Evolutionary conservation across 2,797 vertebrate genomes (phyloP).

Genomic region (Trachurus trachurus): DNA sequence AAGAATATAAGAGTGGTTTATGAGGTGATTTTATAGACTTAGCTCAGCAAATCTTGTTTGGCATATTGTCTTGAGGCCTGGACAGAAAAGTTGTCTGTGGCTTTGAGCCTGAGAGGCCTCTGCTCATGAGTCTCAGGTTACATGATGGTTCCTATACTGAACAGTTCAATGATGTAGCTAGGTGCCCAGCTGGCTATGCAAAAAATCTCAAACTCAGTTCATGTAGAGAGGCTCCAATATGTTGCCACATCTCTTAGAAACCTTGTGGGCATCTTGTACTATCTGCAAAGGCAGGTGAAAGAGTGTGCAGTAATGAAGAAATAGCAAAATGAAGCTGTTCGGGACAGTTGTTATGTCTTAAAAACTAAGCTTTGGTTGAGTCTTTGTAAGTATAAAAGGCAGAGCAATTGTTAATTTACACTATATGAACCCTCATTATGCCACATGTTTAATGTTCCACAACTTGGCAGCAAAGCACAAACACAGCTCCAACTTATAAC

Average conservation of each 20-base stretch:
- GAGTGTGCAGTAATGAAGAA: neutral
- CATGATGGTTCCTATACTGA: neutral
- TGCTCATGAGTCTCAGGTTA: neutral
- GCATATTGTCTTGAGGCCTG: neutral
- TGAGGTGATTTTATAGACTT: slow-evolving; percentile 15
- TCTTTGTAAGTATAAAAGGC: neutral
- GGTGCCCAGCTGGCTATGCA: neutral
- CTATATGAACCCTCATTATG: too few species aligned
- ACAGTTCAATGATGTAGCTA: neutral
- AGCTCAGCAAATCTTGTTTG: slow-evolving; percentile 10
- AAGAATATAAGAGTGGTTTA: slow-evolving; percentile 12
- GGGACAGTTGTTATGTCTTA: neutral
- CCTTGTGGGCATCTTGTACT: neutral
- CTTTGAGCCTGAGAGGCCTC: neutral
- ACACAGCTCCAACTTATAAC: neutral
- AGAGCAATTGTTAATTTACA: neutral
- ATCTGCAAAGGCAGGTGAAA: neutral
- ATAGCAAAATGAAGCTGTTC: neutral
- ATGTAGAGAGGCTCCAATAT: neutral
- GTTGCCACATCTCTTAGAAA: neutral
- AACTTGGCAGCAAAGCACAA: neutral
- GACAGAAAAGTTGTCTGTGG: slow-evolving; percentile 14
- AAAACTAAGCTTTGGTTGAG: neutral
- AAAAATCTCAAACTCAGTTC: neutral
- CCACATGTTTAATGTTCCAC: neutral